Base-by-base conservation (phyloP, 2,113 vertebrate species). In the Oncorhynchus masou region DNA sequence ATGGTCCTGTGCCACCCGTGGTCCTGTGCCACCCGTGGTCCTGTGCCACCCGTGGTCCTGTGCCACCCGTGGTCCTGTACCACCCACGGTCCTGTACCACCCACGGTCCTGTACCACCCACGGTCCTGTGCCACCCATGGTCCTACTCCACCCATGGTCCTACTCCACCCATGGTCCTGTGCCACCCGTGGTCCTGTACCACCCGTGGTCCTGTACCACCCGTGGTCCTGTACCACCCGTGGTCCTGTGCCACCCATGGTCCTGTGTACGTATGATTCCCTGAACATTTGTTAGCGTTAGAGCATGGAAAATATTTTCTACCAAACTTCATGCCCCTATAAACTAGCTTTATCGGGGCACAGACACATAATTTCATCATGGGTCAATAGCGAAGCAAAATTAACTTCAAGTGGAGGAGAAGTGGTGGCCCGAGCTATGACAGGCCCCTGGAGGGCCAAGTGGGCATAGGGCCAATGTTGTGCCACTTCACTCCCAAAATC, bases 391-490 rank as follows among this genome's bases (percentile, higher is more conserved):
- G 77, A 88, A 83, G 82, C 39, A 31, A 48, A 69, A 83, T 73
- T 24, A 77, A 77, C 66, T 83, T 68, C 22, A 72, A 76, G 68
- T 65, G 76, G 66, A 70, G 75, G 84, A 87, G 83, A 45, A 45
- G 39, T 45, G 39, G 39, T 45, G 39, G 39, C 9, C 39, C 39
- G 2, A 79, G 69, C 73, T 79, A 83, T 91, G 89, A 91, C 89
- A 88, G 76, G 39, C 4, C 19, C 75, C 88, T 81, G 54, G 5
- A 69, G 80, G 80, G 87, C 77, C 27, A 71, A 84, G 82, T 69
- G 81, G 92, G 91, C 90, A 79, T 1, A 4, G 67, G 78, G 90
- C 93, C 92, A 92, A 79, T 25, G 51, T 84, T 3, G 22, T 80
- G 84, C 79, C 83, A 70, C 77, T 83, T 68, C 64, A 75, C 79